Evolutionary conservation across 2,888 invertebrate species (phyloP), one percentile per base, ranked within the genome.

Genomic region (Pilophorus perplexus): DNA sequence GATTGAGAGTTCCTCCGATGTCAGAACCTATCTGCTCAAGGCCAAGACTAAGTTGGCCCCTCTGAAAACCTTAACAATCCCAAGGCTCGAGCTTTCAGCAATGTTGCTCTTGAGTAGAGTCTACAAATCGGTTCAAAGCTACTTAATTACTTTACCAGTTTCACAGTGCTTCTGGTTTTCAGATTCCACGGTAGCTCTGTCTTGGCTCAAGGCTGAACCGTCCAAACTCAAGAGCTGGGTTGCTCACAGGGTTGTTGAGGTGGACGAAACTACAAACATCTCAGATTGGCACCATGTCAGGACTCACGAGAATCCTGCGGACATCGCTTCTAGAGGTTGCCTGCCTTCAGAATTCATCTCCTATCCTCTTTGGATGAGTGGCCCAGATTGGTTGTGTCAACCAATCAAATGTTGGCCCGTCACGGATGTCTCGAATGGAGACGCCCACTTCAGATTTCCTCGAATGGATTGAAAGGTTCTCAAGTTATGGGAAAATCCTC

Each of bases 261-360:
- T 67, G 12, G 20, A 55, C 0, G 48, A 52, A 12, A 33, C 10
- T 1, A 50, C 66, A 1, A 18, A 18, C 2, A 12, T 23, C 8
- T 4, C 8, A 0, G 22, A 18, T 8, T 67, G 68, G 68, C 38
- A 62, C 27, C 68, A 68, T 25, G 50, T 68, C 2, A 3, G 65
- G 1, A 70, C 72, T 0, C 46, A 68, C 1, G 55, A 69, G 5
- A 76, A 75, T 66, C 74, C 75, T 0, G 75, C 75, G 1, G 75
- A 75, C 25, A 27, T 25, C 25, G 4, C 23, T n/a, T 55, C 33
- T 1, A 57, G 57, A 57, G 57, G 38, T 8, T 20, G 33, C 3
- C 38, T 22, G n/a, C 57, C 57, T 18, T 22, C 38, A 4, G 57
- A 57, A 12, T 22, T 57, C 38, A 6, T 57, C 8, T 37, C 18